Evolutionary conservation across 2,888 invertebrate species (phyloP), one percentile per base, ranked within the genome.

Genomic region (Drosophila anomelani): DNA sequence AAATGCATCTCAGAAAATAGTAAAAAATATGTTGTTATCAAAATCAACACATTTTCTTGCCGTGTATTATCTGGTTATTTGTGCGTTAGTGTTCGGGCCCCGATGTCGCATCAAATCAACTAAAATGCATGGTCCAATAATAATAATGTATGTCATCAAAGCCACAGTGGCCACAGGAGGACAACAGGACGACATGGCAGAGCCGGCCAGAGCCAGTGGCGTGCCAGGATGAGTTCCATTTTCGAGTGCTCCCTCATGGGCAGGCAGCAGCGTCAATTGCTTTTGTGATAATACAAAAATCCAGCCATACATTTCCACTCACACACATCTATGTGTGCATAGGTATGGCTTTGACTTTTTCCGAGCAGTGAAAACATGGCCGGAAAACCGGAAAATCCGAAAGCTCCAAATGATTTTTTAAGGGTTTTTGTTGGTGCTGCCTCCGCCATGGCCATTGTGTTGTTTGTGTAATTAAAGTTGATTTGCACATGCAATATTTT

Each of bases 401-500:
- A 34, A 29, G 66, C 70, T 72, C 55, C 44, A 59, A 55, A 75
- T 75, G 55, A 47, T 67, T 66, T 59, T 74, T 73, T 55, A 38
- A 59, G 49, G 53, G 58, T 36, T 47, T 43, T 64, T 69, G 53
- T 38, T 46, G 46, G 2, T 46, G 47, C 29, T 23, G 20, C 17
- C 47, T 13, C 13, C 5, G 13, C 13, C 49, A 49, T 20, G 34
- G 51, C 74, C 73, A 56, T 63, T 57, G 51, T 74, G 54, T 47
- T 72, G 67, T 73, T 76, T 76, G 76, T 75, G 76, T 76, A 76
- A 76, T 75, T 75, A 75, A 75, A 75, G 75, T 76, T 70, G 76
- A 75, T 75, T 75, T 76, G 62, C 62, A 66, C 66, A 66, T 61
- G 61, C 54, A 58, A 53, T 58, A 53, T 54, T 64, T 55, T 46